Conservation (phyloP, 1,140 invertebrate species). For the Philaenus spumarius region DNA sequence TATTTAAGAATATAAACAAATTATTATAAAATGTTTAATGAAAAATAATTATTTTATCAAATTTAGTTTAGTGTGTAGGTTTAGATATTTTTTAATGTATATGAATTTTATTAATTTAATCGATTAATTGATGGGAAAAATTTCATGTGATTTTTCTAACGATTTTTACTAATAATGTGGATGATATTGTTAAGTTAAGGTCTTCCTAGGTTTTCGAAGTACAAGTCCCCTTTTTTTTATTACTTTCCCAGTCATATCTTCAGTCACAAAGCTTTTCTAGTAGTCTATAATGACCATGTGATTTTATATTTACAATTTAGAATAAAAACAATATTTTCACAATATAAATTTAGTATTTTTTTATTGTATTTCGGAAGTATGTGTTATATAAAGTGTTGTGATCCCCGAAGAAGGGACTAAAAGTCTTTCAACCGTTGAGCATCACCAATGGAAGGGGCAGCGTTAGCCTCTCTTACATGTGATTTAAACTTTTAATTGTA, state of each 20-base stretch:
- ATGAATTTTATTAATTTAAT: neutral
- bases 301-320: slow-evolving; percentile 10
- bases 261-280: slow-evolving; percentile 13
- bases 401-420: slow-evolving; percentile 1
- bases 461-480: neutral
- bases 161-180: neutral
- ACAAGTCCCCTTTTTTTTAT: slow-evolving; percentile 9
- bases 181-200: slow-evolving; percentile 2
- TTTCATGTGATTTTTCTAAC: slow-evolving; percentile 7
- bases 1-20: slow-evolving; percentile 16
- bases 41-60: slow-evolving; percentile 19
- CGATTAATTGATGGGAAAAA: neutral
- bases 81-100: slow-evolving; percentile 12
- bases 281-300: slow-evolving; percentile 13
- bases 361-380: slow-evolving; percentile 12
- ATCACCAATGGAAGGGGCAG: slow-evolving; percentile 4
- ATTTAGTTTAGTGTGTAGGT: slow-evolving; percentile 14
- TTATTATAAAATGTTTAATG: slow-evolving; percentile 10
- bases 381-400: slow-evolving; percentile 11
- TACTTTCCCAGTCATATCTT: slow-evolving; percentile 10
- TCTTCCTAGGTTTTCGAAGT: slow-evolving; percentile 7
- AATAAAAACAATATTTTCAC: slow-evolving; percentile 7
- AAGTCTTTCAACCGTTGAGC: slow-evolving; percentile 6
- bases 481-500: neutral
- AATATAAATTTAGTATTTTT: slow-evolving; percentile 15